These are phyloP conservation scores for Corapipo altera DNA, from an alignment of 2,113 vertebrate genomes.

Conservation along the genomic window DNA sequence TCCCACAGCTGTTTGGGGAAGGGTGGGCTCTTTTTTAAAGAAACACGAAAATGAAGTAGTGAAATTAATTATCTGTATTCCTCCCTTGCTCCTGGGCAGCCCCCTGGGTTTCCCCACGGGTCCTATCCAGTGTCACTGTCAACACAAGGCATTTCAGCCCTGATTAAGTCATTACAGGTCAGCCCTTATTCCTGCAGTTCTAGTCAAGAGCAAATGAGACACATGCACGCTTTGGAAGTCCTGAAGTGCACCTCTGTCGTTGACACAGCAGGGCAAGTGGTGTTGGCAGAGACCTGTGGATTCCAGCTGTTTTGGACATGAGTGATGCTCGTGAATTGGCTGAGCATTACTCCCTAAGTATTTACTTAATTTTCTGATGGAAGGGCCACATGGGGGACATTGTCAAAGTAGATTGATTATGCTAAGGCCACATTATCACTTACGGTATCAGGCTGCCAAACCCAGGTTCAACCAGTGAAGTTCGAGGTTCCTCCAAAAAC, in stretches of 20 bases:
- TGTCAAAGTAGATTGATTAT: background rate
- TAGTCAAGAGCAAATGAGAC: background rate
- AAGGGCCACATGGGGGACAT: background rate
- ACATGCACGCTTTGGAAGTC: background rate
- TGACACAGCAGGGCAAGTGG: background rate
- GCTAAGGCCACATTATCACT: background rate
- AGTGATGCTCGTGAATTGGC: background rate
- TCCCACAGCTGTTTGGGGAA: background rate
- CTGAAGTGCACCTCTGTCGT: background rate
- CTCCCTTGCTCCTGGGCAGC: background rate
- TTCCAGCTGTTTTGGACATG: background rate
- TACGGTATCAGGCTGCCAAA: background rate
- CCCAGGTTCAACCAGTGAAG: background rate
- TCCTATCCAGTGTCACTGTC: conserved; percentile 19
- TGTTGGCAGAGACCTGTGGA: background rate
- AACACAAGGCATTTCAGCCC: background rate
- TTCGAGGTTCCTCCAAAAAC: background rate
- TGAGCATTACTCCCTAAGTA: background rate
- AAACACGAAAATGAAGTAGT: background rate
- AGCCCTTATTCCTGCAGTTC: conserved; percentile 20
- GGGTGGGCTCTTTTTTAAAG: background rate
- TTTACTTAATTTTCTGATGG: background rate
- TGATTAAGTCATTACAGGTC: conserved; percentile 38
- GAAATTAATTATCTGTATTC: conserved; percentile 42
- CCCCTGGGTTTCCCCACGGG: background rate